A percentile compares a stretch with the other conserved stretches of the same genome.
These are phyloP conservation scores for Calephelis virginiensis DNA, from an alignment of 1,140 invertebrate genomes.

Conservation along the genomic window DNA sequence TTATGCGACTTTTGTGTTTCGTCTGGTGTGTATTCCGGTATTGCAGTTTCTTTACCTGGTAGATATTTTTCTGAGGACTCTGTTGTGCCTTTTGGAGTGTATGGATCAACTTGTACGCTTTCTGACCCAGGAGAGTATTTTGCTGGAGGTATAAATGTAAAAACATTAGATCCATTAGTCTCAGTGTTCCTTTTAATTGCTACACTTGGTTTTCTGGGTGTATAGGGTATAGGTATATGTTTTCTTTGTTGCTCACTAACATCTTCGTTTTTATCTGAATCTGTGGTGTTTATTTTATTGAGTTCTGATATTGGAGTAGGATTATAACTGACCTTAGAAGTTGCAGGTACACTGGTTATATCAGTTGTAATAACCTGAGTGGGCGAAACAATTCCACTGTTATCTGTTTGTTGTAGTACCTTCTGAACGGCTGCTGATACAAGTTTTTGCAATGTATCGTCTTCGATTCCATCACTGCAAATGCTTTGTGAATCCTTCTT, in stretches of 20 bases:
- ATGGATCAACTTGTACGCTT: conserved; percentile 53
- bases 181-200: conserved; percentile 59
- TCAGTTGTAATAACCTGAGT: conserved; percentile 25
- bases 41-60: conserved; percentile 56
- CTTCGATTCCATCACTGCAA: conserved; percentile 60
- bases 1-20: conserved; percentile 47
- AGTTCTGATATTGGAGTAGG: conserved; percentile 77
- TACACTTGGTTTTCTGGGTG: conserved; percentile 67
- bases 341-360: conserved; percentile 25
- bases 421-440: conserved; percentile 74
- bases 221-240: conserved; percentile 76
- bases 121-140: conserved; percentile 69
- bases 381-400: conserved; percentile 28
- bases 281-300: conserved; percentile 62
- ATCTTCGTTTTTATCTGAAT: conserved; percentile 52
- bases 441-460: conserved; percentile 69
- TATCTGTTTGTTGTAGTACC: conserved; percentile 65
- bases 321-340: conserved; percentile 67
- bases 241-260: conserved; percentile 54
- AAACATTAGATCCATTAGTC: conserved; percentile 57
- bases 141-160: conserved; percentile 60
- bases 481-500: conserved; percentile 79
- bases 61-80: conserved; percentile 63
- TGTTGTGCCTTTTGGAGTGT: conserved; percentile 57
- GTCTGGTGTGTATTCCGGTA: conserved; percentile 61